Base-by-base conservation (phyloP, 2,113 vertebrate genomes). In the Cottus gobio region DNA sequence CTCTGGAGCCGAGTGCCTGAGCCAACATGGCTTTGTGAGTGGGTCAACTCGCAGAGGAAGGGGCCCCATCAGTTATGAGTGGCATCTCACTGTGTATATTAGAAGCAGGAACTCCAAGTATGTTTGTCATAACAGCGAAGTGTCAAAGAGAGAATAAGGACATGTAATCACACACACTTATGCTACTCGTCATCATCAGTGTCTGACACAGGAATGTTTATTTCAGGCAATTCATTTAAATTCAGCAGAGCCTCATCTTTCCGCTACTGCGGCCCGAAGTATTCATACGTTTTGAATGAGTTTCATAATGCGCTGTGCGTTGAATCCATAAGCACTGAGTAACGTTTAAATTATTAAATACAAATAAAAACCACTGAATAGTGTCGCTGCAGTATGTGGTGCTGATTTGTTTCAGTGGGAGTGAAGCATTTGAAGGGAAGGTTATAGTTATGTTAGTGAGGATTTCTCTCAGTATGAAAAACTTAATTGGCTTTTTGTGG, bases 21-120 rank as follows among this genome's bases (percentile, higher is more conserved):
- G 68, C 77, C 74, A 62, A 63, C 83, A 84, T n/a, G 48, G 68
- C 70, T 79, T 77, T 89, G 73, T 80, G 44, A 87, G 46, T 13
- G 31, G 69, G 81, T 79, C 58, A 79, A 58, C 74, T 61, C 48
- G 58, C 74, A 85, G 70, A 70, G 63, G 70, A 42, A 58, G 54
- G 34, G 36, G 64, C 67, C 52, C 67, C 84, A 54, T 70, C 69
- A 69, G 62, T 30, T 79, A 80, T n/a, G 39, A 74, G 58, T 50
- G 76, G 67, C 22, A 68, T 82, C 52, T 48, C 58, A 37, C 69
- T 39, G n/a, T 63, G 48, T 18, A 4, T 65, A 36, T 65, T 22
- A 75, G 7, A 61, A 34, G 46, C 36, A 44, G 13, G 54, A 46
- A 70, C 28, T 34, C 46, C 18, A 48, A 37, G 8, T 42, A 44